Base-by-base conservation (phyloP, 2,113 vertebrate species). In the Tragelaphus strepsiceros region DNA sequence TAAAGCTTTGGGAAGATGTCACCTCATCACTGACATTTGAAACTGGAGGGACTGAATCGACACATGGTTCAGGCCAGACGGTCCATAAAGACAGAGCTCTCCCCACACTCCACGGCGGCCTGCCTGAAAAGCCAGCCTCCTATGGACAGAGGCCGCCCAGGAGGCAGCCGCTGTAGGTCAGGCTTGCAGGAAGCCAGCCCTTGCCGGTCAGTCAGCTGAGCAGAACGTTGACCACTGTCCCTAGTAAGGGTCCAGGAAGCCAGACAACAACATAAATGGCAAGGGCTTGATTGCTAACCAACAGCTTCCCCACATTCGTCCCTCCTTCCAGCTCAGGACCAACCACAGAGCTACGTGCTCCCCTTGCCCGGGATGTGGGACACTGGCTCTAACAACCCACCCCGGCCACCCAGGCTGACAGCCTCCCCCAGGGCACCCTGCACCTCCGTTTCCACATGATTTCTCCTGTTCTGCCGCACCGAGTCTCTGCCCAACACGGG, bases 381-480 rank as follows among this genome's bases (percentile, higher is more conserved):
- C 1, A 2, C 9, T 0, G 1, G 24, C 21, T 89, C 54, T 3
- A 10, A 32, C 0, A 28, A 15, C 81, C 4, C 0, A 1, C 30
- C 80, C 51, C 0, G n/a, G 67, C 1, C 39, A 17, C n/a, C 71
- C 32, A 46, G 90, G 53, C n/a, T 13, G 49, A 6, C 5, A 19
- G 12, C 39, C 15, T 77, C 30, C 64, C 12, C 12, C 26, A 9
- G 21, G 56, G 51, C 35, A 16, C 24, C 22, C 4, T 5, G 32
- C 6, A 16, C 11, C 16, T 13, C 6, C 67, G 16, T 77, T 21
- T 22, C 7, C 3, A 10, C 6, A 0, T 1, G 39, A n/a, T 49
- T 24, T 10, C 7, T 32, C 17, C 16, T n/a, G 6, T 61, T 51
- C 80, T 9, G 39, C 43, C 6, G 22, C 46, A 43, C 39, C 0